Base-by-base conservation (phyloP, 2,797 vertebrate genomes). In the Dipus sagitta region DNA sequence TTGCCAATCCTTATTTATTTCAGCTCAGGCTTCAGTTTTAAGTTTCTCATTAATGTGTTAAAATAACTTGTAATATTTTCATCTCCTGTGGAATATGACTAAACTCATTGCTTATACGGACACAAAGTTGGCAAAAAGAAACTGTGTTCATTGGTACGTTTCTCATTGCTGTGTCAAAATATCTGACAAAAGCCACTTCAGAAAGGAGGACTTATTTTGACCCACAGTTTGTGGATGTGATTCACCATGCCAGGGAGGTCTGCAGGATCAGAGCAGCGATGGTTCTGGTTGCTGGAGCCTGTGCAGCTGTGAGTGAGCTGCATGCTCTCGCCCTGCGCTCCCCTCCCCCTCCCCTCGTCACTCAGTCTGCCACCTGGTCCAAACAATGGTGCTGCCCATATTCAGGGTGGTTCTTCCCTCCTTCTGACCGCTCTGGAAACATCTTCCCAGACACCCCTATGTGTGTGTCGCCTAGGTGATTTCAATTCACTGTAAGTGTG, bases 11-110 rank as follows among this genome's bases (percentile, higher is more conserved):
- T 75, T 68, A 86, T 94, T 90, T 1, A 0, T 90, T 85, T 62
- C 64, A 52, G 6, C 60, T 89, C 15, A 71, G 77, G 68, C 83
- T 93, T 26, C 76, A 83, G 65, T 89, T 34, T 65, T n/a, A 86
- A 90, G 58, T 88, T 91, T 14, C 52, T 88, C 65, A 2, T 88
- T 88, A 88, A 80, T 47, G 7, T 88, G 34, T 88, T 72, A 94
- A 90, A 94, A 90, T 83, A 92, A 90, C 23, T 65, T 88, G 18
- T 17, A 30, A 20, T 47, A 14, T 78, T 90, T 90, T 87, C 47
- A 21, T 54, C 23, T 83, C 86, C 5, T n/a, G 14, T n/a, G 20
- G 34, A 94, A 77, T 94, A 15, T 28, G 83, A 83, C 76, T 86
- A 86, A 95, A 74, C 9, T 75, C 23, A 34, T 78, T 92, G 65